Base-by-base conservation (phyloP, 2,113 vertebrate species). In the Platysteira castanea region DNA sequence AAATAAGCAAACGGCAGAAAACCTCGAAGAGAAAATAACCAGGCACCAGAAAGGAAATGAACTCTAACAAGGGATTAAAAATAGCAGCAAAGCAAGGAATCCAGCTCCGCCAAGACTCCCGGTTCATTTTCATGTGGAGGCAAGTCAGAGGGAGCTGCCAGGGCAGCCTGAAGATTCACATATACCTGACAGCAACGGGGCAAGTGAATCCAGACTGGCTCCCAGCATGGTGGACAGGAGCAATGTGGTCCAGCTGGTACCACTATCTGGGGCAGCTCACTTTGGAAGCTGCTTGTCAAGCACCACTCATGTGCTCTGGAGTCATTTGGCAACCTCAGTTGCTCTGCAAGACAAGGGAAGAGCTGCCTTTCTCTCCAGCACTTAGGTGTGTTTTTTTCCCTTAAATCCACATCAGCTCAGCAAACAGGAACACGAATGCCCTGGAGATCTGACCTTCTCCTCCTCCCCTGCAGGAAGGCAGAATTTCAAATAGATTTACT, bases 1-100 rank as follows among this genome's bases (percentile, higher is more conserved):
- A 96, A 95, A 92, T 95, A 97, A 96, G 95, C 92, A 93, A 97
- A 90, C 69, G 24, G 81, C 76, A 96, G 69, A 92, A 97, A 97
- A 89, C 71, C 90, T 94, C 8, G 0, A 76, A 94, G 89, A 96
- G 92, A 95, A 96, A 95, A 96, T 95, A 97, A 96, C 94, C 95
- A 96, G 93, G 84, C 96, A 95, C 91, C 81, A 95, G 89, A 96
- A 96, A 91, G 93, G 86, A 96, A 96, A 96, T 84, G 78, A 96
- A 87, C 91, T 92, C 90, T 78, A 95, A 92, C 21, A 20, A 90
- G 59, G 82, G 70, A 92, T 89, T 95, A 94, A 97, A 97, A 97
- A 97, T 95, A 97, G 94, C 74, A 74, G 92, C 28, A 44, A 87
- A 87, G 81, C 7, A 4, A 87, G 77, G 50, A 90, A 74, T 61